Conservation (phyloP, 2,888 invertebrate genomes). For the Tridacna crocea region DNA sequence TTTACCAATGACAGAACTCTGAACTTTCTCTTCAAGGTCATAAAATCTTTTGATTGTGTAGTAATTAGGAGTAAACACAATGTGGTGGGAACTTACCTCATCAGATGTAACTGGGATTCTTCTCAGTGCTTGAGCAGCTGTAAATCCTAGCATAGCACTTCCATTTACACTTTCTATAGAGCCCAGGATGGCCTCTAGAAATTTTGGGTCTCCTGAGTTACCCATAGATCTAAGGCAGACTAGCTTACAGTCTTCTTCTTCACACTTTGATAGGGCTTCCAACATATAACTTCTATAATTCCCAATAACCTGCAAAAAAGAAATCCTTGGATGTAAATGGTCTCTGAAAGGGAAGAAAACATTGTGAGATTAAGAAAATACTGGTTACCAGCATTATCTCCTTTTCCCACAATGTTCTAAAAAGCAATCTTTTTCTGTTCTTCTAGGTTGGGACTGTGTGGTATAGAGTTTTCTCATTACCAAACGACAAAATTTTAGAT, state of each 20-base stretch:
- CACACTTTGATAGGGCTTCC: slow-evolving; percentile 86
- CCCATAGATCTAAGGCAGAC: slow-evolving; percentile 89
- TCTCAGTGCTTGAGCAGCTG: slow-evolving; percentile 89
- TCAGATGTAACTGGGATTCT: slow-evolving; percentile 67
- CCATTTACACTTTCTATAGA: slow-evolving; percentile 86
- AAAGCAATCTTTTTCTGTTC: no score
- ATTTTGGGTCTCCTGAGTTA: slow-evolving; percentile 88
- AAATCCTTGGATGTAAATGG: no score
- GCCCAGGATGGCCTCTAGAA: slow-evolving; percentile 87
- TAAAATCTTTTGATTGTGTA: no score
- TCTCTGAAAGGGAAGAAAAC: background rate
- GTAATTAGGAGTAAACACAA: no score
- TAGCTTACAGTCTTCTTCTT: slow-evolving; percentile 86
- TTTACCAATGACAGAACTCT: no score
- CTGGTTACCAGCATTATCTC: background rate
- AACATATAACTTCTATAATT: slow-evolving; percentile 80
- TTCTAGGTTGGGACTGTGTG: no score
- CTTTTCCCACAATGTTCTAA: background rate
- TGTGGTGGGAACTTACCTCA: slow-evolving; percentile 10
- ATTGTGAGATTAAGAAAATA: background rate
- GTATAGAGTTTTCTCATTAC: no score
- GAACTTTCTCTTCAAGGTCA: no score
- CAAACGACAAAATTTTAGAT: no score
- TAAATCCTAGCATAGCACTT: slow-evolving; percentile 86
- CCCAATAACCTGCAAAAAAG: slow-evolving; percentile 73